These are phyloP conservation scores for Scaptomyza tumidula DNA, from an alignment of 2,888 invertebrate genomes.

Conservation along the genomic window DNA sequence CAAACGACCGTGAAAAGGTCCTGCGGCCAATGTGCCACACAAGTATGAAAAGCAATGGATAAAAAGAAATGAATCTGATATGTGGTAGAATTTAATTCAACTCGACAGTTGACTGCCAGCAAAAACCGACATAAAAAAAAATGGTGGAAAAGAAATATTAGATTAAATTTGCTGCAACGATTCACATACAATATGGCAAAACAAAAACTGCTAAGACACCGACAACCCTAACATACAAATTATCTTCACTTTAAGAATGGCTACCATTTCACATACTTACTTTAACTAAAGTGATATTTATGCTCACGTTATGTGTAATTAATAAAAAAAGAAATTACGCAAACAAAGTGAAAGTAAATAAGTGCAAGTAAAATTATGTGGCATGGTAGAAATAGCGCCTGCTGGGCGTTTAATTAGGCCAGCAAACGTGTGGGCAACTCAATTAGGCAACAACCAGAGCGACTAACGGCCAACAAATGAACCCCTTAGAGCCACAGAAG, in stretches of 20 bases:
- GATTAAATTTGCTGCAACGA: constrained; percentile 4
- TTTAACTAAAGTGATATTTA: constrained; percentile 26
- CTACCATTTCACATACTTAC: not conserved
- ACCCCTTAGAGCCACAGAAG: not conserved
- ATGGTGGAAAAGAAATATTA: not conserved
- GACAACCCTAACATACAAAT: not conserved
- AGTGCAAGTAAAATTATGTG: not conserved
- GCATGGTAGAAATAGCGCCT: constrained; percentile 30
- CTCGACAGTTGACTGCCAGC: constrained; percentile 7
- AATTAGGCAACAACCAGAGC: constrained; percentile 27
- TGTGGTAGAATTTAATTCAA: constrained; percentile 18
- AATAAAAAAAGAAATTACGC: constrained; percentile 58
- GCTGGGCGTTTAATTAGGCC: constrained; percentile 51
- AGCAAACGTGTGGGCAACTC: constrained; percentile 14
- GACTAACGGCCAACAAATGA: constrained; percentile 5
- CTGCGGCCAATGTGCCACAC: constrained; percentile 13
- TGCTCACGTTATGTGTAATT: constrained; percentile 46
- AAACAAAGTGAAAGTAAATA: constrained; percentile 36
- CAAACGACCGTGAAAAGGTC: constrained; percentile 60
- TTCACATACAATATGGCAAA: not conserved
- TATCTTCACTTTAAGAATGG: not conserved
- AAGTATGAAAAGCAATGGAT: constrained; percentile 3
- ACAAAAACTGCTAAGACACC: no score
- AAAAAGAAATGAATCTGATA: constrained; percentile 7
- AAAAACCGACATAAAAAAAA: constrained; percentile 1